Percentiles rank a stretch among this genome's conserved stretches.
These are phyloP conservation scores for Automeris io DNA, from an alignment of 2,888 invertebrate species.

Conservation along the genomic window DNA sequence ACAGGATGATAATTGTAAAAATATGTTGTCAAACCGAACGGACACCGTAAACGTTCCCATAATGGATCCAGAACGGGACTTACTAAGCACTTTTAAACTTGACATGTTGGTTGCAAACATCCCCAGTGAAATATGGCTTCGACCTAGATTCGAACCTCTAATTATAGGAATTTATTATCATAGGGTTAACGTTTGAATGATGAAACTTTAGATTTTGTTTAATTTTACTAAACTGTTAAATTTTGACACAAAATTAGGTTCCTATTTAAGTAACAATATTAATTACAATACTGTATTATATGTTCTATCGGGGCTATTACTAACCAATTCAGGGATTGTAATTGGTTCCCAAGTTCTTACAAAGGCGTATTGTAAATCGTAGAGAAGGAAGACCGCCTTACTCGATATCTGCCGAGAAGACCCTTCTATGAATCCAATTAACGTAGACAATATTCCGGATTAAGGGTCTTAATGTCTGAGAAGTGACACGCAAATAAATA, in stretches of 20 bases:
- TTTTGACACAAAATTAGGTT: too few relatives aligned
- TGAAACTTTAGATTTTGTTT: not conserved
- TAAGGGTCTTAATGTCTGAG: too few relatives aligned
- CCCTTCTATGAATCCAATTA: too few relatives aligned
- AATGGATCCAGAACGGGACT: slow-evolving; percentile 28
- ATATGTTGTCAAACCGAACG: slow-evolving; percentile 19
- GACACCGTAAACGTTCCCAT: slow-evolving; percentile 16
- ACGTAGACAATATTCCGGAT: too few relatives aligned
- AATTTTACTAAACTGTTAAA: not conserved
- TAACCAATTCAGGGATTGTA: too few relatives aligned
- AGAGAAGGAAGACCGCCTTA: too few relatives aligned
- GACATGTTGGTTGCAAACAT: slow-evolving; percentile 18
- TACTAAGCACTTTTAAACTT: slow-evolving; percentile 28
- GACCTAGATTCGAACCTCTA: slow-evolving; percentile 1
- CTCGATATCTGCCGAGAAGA: too few relatives aligned
- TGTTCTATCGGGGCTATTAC: not conserved
- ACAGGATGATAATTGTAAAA: slow-evolving; percentile 33
- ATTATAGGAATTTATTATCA: slow-evolving; percentile 7
- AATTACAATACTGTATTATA: not conserved
- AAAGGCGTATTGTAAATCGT: too few relatives aligned
- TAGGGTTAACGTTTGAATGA: not conserved
- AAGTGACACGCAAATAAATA: too few relatives aligned
- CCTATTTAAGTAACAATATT: too few relatives aligned
- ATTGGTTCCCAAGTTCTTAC: too few relatives aligned
- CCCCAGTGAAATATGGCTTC: slow-evolving; percentile 7